A percentile compares a stretch with the other conserved stretches of the same genome.
Conservation (phyloP, 2,113 vertebrate species). For the Hepsetus odoe region DNA sequence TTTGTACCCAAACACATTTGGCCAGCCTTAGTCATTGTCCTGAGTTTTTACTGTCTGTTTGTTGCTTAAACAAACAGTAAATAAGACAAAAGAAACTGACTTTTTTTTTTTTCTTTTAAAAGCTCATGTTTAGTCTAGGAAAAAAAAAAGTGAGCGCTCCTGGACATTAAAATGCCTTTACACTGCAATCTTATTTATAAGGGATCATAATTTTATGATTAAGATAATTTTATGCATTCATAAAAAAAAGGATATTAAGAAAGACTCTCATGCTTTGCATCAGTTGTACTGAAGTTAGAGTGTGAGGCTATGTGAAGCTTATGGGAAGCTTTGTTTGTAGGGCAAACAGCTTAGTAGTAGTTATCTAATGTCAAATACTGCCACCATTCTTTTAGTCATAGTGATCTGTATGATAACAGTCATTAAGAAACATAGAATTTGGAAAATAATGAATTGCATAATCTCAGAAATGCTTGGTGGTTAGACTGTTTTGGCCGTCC, state of each 20-base stretch:
- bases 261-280: neutral
- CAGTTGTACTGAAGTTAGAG: no score
- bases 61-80: neutral
- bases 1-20: constrained; percentile 13
- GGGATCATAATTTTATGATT: no score
- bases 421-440: no score
- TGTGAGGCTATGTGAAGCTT: no score
- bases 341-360: no score
- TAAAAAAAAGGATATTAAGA: neutral
- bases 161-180: neutral
- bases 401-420: no score
- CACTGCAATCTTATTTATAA: neutral
- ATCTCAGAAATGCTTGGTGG: no score
- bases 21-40: neutral
- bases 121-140: neutral
- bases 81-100: neutral
- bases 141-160: neutral
- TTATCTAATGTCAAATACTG: no score
- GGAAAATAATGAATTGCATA: no score
- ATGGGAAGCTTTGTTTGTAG: no score
- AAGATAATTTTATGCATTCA: neutral
- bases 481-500: no score
- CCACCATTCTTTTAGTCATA: no score
- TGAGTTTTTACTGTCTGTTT: neutral
- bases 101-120: neutral